Evolutionary conservation across 1,140 invertebrate genomes (phyloP).

Genomic region (Orius insidiosus): DNA sequence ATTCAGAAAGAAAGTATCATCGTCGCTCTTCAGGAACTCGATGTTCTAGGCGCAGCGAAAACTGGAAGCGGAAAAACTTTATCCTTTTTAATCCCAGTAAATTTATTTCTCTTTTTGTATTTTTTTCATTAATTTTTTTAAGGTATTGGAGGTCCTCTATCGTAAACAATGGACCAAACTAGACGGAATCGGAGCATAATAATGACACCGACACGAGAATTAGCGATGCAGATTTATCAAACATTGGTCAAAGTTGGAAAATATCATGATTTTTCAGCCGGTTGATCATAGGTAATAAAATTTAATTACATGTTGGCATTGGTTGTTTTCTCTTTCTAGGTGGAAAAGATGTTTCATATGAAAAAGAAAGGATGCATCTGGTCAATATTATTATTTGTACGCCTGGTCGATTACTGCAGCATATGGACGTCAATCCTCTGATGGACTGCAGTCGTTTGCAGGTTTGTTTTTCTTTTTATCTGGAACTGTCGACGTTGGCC

Average conservation of each 20-base stretch:
- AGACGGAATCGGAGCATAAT: constrained; percentile 90
- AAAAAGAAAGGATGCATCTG: constrained; percentile 63
- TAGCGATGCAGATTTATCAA: constrained; percentile 96
- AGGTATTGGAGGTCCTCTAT: constrained; percentile 62
- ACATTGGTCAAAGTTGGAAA: constrained; percentile 73
- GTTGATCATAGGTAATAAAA: constrained; percentile 70
- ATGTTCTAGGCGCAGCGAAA: constrained; percentile 90
- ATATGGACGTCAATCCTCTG: constrained; percentile 91
- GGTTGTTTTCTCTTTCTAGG: constrained; percentile 21
- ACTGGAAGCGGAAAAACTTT: constrained; percentile 97
- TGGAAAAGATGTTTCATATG: constrained; percentile 79
- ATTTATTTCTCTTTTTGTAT: constrained; percentile 13
- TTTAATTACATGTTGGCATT: not conserved
- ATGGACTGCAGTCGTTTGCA: constrained; percentile 73
- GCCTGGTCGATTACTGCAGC: constrained; percentile 85
- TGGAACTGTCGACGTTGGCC: no score
- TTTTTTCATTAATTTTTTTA: constrained; percentile 13
- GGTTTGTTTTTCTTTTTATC: constrained; percentile 27
- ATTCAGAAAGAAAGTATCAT: constrained; percentile 82
- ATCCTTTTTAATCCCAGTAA: constrained; percentile 90
- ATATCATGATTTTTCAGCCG: constrained; percentile 86
- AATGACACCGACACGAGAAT: constrained; percentile 91
- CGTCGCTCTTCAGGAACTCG: constrained; percentile 66
- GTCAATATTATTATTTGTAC: constrained; percentile 95
- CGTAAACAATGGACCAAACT: constrained; percentile 68